Percentiles rank a stretch among this genome's conserved stretches.
Conservation (phyloP, 2,888 invertebrate species). For the Apamea sordens region DNA sequence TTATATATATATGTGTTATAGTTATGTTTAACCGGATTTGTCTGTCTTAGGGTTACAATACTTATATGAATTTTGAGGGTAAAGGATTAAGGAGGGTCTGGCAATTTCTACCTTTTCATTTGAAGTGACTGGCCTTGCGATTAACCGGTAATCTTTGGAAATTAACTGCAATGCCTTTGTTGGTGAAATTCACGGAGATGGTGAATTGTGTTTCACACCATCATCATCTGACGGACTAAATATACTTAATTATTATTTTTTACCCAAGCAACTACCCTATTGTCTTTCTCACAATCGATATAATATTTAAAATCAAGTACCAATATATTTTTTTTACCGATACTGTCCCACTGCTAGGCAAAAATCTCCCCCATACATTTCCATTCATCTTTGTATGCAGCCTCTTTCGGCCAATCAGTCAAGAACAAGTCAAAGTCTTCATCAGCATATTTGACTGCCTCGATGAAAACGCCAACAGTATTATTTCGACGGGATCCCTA, state of each 20-base stretch:
- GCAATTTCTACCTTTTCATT: constrained; percentile 4
- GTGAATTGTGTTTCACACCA: not conserved
- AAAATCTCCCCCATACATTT: not conserved
- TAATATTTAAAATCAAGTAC: not conserved
- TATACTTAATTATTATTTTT: no score
- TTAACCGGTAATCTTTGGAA: not conserved
- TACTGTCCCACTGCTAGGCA: not conserved
- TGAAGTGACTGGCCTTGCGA: not conserved
- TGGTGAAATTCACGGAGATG: not conserved
- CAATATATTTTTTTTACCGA: not conserved
- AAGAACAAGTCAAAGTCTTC: not conserved
- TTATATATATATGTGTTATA: constrained; percentile 16
- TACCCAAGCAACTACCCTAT: no score
- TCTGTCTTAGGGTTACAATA: constrained; percentile 8
- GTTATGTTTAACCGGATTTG: constrained; percentile 38
- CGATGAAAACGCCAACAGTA: not conserved
- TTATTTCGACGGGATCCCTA: not conserved
- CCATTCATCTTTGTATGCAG: not conserved
- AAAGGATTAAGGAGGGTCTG: constrained; percentile 10
- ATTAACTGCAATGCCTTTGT: constrained; percentile 3
- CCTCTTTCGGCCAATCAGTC: not conserved
- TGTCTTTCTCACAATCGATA: not conserved
- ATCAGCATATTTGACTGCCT: not conserved
- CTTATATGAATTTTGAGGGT: constrained; percentile 13
- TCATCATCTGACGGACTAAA: not conserved